Evolutionary conservation across 2,797 vertebrate species (phyloP), one percentile per base, ranked within the genome.

Genomic region (Sparidentex hasta): DNA sequence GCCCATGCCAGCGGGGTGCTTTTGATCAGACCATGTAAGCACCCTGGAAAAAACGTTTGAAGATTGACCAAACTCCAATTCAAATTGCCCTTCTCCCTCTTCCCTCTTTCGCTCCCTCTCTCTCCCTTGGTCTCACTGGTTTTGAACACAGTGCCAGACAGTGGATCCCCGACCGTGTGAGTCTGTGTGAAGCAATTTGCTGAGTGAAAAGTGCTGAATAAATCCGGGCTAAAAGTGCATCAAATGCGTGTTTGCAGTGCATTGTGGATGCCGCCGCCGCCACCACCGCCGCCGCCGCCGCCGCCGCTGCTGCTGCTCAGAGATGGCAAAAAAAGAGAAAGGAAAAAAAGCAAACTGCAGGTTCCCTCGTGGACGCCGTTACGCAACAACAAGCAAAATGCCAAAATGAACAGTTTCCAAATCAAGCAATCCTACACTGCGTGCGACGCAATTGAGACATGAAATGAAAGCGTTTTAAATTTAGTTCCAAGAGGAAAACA

Each of bases 1-100:
- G 74, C 80, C 70, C 13, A 63, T 84, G 92, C 91, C 92, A 94
- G 85, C 18, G 75, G 85, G 88, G 82, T 18, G 76, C 91, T 88
- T 94, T 94, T 94, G 92, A 94, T 94, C 87, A 69, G 79, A 76
- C 86, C 86, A 85, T 91, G 92, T 92, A 90, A 92, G 89, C 88
- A 80, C 78, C 86, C 88, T 78, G 86, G 67, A 92, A 92, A 92
- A 92, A 92, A 75, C 18, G 84, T 91, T 94, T 93, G 90, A 94
- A 93, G 91, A 85, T 55, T 89, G 90, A 94, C 91, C 93, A 93
- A 93, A 91, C 85, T 91, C 84, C 86, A 86, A 87, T 89, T 89
- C 74, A 92, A 86, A 93, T 77, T 89, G 85, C 87, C 74, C 87
- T 67, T 89, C 84, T 83, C 71, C 75, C 81, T 81, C 71, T 78